These are phyloP conservation scores for Cephus spinipes DNA, from an alignment of 2,888 invertebrate genomes.

Conservation along the genomic window DNA sequence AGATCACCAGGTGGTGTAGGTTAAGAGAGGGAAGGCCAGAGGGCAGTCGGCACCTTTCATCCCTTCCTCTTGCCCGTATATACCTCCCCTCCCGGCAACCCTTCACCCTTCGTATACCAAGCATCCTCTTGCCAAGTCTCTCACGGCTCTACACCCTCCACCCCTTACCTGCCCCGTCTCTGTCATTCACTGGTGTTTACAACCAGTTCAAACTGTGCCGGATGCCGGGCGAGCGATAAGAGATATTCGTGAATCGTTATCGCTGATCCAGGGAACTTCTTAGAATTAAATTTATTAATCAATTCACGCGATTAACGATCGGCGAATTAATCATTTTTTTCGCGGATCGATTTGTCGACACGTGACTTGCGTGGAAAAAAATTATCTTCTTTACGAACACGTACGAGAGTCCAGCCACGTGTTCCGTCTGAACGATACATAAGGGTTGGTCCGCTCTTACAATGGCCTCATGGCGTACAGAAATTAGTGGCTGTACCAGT, in stretches of 20 bases:
- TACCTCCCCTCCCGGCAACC: background rate
- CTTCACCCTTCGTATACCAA: background rate
- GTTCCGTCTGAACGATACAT: background rate
- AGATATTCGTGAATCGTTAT: background rate
- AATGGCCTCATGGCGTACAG: background rate
- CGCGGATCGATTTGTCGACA: too few relatives aligned
- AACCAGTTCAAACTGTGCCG: background rate
- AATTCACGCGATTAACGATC: too few relatives aligned
- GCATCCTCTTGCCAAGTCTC: background rate
- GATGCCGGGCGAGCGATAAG: background rate
- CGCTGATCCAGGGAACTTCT: too few relatives aligned
- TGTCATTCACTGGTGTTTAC: background rate
- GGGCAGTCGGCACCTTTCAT: constrained; percentile 20
- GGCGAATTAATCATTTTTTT: too few relatives aligned
- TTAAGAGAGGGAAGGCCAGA: background rate
- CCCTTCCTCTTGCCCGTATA: constrained; percentile 5
- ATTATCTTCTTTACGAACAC: background rate
- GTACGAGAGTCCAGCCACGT: background rate
- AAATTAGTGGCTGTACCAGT: background rate
- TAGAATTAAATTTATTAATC: too few relatives aligned
- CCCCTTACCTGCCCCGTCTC: background rate
- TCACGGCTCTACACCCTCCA: background rate
- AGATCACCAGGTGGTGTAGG: constrained; percentile 8
- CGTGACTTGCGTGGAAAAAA: background rate
- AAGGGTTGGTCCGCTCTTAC: background rate